Base-by-base conservation (phyloP, 2,888 invertebrate genomes). In the Plemyria rubiginata region DNA sequence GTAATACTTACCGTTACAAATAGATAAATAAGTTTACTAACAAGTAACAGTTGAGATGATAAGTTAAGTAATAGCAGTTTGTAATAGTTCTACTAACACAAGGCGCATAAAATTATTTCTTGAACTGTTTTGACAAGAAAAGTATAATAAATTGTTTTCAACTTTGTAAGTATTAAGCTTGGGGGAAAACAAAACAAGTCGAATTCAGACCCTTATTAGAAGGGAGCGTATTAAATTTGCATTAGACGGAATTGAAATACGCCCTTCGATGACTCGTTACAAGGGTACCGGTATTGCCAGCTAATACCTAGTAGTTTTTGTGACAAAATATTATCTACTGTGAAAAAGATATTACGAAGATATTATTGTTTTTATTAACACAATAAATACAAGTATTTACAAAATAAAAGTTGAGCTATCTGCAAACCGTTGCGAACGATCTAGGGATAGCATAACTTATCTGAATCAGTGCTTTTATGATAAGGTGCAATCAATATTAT, bases 181-280 rank as follows among this genome's bases (percentile, higher is more conserved):
- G 65, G 73, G 72, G 79, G 84, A 84, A 90, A 89, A 91, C 90
- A 92, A 90, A 88, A 87, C 83, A 88, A 86, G 84, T 85, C 84
- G 81, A 84, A 85, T 85, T 80, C 75, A 80, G 80, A 84, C 86
- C 88, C 87, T 87, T 85, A 81, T 80, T 75, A 80, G 83, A 74
- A 74, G 85, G 85, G 86, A 86, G 86, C 84, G 88, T 90, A 92
- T 92, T 92, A 92, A 92, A 92, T 92, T 92, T 92, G 91, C 92
- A 92, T 92, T 91, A 91, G 88, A 84, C 82, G 80, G 85, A 92
- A 92, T 92, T 92, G 90, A 90, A 92, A 88, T 90, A 88, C 92
- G 87, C 90, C 91, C 88, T 85, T 82, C 85, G 83, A 89, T 88
- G 88, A 87, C 81, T 87, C 82, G 87, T 86, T 87, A 88, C 87